Conservation (phyloP, 2,888 invertebrate species). For the Merodon equestris region DNA sequence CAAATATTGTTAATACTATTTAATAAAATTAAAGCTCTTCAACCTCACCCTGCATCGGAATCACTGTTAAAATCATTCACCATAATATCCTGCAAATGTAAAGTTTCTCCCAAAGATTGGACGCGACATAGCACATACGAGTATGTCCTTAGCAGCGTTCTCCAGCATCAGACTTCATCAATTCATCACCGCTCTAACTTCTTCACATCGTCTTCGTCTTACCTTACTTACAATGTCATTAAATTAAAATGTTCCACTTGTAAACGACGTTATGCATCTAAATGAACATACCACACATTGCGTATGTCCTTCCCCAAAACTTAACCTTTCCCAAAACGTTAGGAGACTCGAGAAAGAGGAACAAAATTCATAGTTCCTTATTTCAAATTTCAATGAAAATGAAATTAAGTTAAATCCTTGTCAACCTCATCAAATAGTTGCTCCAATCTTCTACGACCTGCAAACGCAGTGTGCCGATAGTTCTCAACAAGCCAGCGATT, state of each 20-base stretch:
- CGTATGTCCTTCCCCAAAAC: constrained; percentile 42
- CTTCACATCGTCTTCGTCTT: constrained; percentile 29
- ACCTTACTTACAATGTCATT: constrained; percentile 55
- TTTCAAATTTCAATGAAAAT: constrained; percentile 67
- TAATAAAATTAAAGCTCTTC: too few relatives aligned
- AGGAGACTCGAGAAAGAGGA: constrained; percentile 57
- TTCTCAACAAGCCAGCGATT: constrained; percentile 22
- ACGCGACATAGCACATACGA: too few relatives aligned
- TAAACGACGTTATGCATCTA: constrained; percentile 54
- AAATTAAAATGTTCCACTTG: constrained; percentile 65
- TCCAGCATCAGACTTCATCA: constrained; percentile 64
- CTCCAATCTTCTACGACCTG: constrained; percentile 70
- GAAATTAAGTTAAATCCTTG: constrained; percentile 71
- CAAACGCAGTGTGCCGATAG: constrained; percentile 55
- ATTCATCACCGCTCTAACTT: constrained; percentile 63
- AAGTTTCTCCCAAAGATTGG: too few relatives aligned
- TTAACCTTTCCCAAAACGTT: constrained; percentile 30
- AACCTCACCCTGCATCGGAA: too few relatives aligned
- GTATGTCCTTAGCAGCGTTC: constrained; percentile 13
- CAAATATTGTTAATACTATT: too few relatives aligned
- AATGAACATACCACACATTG: constrained; percentile 31
- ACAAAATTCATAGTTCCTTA: constrained; percentile 66
- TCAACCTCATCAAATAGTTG: constrained; percentile 71
- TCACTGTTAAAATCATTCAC: too few relatives aligned
- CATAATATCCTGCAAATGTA: too few relatives aligned